Evolutionary conservation across 2,888 invertebrate species (phyloP).

Genomic region (Ypsolopha scabrella): DNA sequence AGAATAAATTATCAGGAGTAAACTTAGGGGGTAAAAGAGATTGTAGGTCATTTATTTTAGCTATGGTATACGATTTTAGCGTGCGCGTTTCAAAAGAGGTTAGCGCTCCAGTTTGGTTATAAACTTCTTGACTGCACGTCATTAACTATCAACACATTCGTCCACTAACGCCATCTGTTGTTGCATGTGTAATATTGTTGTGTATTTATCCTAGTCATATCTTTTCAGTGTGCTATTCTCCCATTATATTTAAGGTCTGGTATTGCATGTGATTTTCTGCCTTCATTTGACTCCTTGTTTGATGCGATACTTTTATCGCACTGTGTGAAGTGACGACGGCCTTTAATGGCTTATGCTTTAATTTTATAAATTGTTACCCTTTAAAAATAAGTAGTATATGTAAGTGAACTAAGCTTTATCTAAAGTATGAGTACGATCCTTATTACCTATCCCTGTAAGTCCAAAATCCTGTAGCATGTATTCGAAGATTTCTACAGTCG

Average conservation of each 20-base stretch:
- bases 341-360: slow-evolving; percentile 29
- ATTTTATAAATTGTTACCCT: slow-evolving; percentile 27
- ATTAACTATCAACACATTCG: too few species aligned
- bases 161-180: too few species aligned
- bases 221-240: slow-evolving; percentile 3
- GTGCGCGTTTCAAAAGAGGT: too few species aligned
- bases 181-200: not conserved
- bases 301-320: not conserved
- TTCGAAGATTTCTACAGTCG: slow-evolving; percentile 47
- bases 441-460: slow-evolving; percentile 18
- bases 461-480: slow-evolving; percentile 50
- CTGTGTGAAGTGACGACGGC: slow-evolving; percentile 6
- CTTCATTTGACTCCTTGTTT: not conserved
- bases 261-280: not conserved
- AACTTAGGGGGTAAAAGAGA: too few species aligned
- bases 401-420: slow-evolving; percentile 20
- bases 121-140: too few species aligned
- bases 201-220: slow-evolving; percentile 11
- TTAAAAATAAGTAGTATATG: slow-evolving; percentile 21
- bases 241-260: not conserved
- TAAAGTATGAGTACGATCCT: slow-evolving; percentile 21
- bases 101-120: too few species aligned
- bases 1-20: too few species aligned
- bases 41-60: too few species aligned
- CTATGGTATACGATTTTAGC: too few species aligned